These are phyloP conservation scores for Prunella strophiata DNA, from an alignment of 2,797 vertebrate genomes.

Conservation along the genomic window DNA sequence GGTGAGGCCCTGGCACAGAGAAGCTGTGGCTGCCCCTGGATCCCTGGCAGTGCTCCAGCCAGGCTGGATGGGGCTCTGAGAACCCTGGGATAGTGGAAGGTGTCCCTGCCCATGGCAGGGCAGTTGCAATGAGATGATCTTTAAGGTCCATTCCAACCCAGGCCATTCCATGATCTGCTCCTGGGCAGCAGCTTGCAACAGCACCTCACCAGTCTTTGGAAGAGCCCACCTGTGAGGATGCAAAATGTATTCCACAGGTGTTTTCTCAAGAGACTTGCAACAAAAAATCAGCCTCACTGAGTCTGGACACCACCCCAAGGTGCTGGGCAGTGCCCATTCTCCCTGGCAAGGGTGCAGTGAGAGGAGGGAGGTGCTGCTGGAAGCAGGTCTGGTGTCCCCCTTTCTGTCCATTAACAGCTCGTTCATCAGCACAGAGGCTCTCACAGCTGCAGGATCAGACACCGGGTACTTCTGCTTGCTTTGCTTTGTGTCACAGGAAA, in stretches of 20 bases:
- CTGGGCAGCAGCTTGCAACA: neutral
- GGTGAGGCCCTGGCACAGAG: neutral
- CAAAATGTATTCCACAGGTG: neutral
- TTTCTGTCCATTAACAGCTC: neutral
- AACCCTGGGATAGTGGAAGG: accelerated
- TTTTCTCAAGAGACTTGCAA: neutral
- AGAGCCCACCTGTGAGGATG: neutral
- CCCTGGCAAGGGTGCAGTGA: neutral
- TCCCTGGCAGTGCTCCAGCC: neutral
- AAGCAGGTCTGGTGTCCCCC: neutral
- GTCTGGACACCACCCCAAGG: neutral
- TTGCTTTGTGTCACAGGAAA: neutral
- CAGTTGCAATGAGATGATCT: neutral
- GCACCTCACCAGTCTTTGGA: neutral
- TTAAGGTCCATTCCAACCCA: neutral
- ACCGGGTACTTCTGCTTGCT: neutral
- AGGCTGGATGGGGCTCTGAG: neutral
- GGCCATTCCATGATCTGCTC: neutral
- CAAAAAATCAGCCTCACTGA: neutral
- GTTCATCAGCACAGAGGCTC: neutral
- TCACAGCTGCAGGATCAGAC: neutral
- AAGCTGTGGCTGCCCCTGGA: neutral
- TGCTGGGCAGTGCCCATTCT: neutral
- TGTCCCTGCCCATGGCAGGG: neutral
- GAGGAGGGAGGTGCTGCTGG: neutral